Conservation (phyloP, 2,888 invertebrate species). For the Cerastoderma edule region DNA sequence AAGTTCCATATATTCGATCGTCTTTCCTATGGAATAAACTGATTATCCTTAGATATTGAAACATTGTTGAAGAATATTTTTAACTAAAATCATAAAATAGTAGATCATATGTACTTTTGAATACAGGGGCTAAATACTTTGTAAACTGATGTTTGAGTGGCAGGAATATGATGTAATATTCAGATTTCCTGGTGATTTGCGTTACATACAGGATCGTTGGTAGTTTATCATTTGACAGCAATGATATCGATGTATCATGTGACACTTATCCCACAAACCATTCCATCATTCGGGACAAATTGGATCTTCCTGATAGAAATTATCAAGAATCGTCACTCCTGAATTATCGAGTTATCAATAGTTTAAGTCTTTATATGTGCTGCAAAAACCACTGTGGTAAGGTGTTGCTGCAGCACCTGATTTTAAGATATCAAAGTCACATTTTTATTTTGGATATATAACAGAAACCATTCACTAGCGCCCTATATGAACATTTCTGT, state of each 20-base stretch:
- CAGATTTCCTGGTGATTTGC: conserved; percentile 22
- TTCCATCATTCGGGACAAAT: too few species aligned
- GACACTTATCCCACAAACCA: too few species aligned
- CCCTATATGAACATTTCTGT: too few species aligned
- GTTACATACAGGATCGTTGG: conserved; percentile 18
- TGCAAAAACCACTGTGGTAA: too few species aligned
- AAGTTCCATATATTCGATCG: background rate
- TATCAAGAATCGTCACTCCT: too few species aligned
- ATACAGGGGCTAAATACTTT: conserved; percentile 2
- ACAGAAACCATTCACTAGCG: too few species aligned
- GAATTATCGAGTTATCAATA: too few species aligned
- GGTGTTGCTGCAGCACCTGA: too few species aligned
- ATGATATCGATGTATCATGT: conserved; percentile 12
- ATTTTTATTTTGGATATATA: too few species aligned
- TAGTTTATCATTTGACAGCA: conserved; percentile 22
- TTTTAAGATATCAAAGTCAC: too few species aligned
- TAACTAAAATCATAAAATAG: background rate
- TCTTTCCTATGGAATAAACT: background rate
- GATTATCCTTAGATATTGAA: background rate
- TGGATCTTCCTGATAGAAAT: too few species aligned
- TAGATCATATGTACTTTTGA: background rate
- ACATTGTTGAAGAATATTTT: background rate
- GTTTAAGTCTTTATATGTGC: too few species aligned
- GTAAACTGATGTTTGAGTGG: conserved; percentile 18
- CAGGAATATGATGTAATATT: conserved; percentile 23